Percentiles rank a stretch among this genome's conserved stretches.
Conservation (phyloP, 2,113 vertebrate species). For the Cepphus grylle region DNA sequence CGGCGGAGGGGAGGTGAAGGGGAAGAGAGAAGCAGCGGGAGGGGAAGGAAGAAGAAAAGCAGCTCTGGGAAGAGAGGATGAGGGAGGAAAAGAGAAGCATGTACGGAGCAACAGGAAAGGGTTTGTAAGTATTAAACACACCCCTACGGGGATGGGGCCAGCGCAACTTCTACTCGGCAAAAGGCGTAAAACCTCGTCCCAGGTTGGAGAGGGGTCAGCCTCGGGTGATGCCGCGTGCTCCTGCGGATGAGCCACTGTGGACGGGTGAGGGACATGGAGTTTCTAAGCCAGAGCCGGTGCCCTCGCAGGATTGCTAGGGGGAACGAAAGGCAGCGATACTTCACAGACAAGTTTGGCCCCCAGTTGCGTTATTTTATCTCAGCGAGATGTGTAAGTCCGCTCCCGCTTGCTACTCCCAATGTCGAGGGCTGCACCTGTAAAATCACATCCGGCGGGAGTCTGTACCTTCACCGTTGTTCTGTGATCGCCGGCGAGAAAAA, state of each 20-base stretch:
- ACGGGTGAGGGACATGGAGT: accelerated
- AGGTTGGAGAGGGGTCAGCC: background rate
- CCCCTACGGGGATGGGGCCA: accelerated
- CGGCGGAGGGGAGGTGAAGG: background rate
- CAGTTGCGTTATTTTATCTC: background rate
- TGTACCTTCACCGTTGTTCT: background rate
- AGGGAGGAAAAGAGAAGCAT: background rate
- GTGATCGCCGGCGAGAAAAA: background rate
- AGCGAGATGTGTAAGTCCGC: background rate
- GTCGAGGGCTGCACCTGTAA: background rate
- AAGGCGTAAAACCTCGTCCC: background rate
- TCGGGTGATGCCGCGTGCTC: background rate
- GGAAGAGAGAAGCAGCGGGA: constrained; percentile 2
- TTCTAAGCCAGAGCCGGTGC: background rate
- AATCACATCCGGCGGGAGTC: background rate
- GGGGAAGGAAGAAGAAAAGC: background rate
- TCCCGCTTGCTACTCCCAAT: background rate
- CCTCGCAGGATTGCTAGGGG: background rate
- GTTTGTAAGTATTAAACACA: background rate
- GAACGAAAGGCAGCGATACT: background rate
- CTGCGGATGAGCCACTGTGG: accelerated
- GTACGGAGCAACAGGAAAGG: background rate
- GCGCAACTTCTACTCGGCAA: background rate
- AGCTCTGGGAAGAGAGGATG: background rate
- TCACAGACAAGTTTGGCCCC: background rate